phyloP scores from a whole-genome alignment of 2,888 invertebrate species.

The Pharmacophagus antenor region DNA sequence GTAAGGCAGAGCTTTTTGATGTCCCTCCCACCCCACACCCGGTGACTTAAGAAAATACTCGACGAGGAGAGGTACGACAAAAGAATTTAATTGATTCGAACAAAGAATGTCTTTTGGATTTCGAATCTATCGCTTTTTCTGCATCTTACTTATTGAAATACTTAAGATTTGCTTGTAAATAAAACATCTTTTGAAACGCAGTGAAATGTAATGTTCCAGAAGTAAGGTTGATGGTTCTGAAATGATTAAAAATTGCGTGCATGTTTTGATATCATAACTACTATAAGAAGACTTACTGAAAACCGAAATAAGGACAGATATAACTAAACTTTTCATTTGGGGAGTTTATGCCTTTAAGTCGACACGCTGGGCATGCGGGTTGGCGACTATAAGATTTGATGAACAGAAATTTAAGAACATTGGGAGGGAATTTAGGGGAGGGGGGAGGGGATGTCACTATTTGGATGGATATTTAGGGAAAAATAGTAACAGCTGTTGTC shows the following conservation, averaged over 20 bases:
- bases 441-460: no score
- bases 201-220: slow-evolving; percentile 9
- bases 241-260: slow-evolving; percentile 14
- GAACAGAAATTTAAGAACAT: no score
- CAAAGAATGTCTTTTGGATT: slow-evolving; percentile 52
- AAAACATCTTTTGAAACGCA: slow-evolving; percentile 29
- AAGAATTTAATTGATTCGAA: slow-evolving; percentile 73
- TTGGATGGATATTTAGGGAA: no score
- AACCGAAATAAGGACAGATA: neutral
- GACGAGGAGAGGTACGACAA: slow-evolving; percentile 57
- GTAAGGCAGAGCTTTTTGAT: slow-evolving; percentile 57
- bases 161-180: slow-evolving; percentile 31
- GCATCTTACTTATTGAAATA: slow-evolving; percentile 32
- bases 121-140: slow-evolving; percentile 35
- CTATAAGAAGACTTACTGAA: no score
- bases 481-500: no score
- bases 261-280: no score
- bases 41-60: slow-evolving; percentile 61
- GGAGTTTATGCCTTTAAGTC: no score
- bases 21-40: slow-evolving; percentile 42
- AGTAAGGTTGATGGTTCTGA: slow-evolving; percentile 4
- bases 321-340: no score
- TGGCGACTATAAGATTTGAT: no score
- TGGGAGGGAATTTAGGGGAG: no score
- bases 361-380: no score